phyloP scores from a whole-genome alignment of 2,113 vertebrate genomes.

The Ascaphus truei region DNA sequence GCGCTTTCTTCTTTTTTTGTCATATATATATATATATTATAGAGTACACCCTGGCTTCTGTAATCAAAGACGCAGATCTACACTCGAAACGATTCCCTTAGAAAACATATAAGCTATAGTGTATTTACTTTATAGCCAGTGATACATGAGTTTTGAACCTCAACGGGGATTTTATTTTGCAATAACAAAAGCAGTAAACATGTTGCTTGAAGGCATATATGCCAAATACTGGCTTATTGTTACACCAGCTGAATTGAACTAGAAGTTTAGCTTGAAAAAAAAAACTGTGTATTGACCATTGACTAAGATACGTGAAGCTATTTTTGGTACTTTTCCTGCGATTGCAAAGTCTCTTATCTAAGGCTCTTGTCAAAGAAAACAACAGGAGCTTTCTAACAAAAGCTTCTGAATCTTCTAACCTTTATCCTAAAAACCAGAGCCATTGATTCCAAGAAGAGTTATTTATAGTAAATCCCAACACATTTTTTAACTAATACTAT shows the following conservation, averaged over 20 bases:
- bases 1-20: too few relatives aligned
- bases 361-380: constrained; percentile 22
- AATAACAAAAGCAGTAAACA: too few relatives aligned
- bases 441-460: constrained; percentile 31
- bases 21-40: too few relatives aligned
- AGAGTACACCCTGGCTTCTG: too few relatives aligned
- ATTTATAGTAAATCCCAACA: constrained; percentile 24
- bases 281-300: constrained; percentile 10
- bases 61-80: too few relatives aligned
- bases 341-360: constrained; percentile 15
- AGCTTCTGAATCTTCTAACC: constrained; percentile 22
- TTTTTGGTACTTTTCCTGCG: constrained; percentile 13
- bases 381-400: constrained; percentile 30
- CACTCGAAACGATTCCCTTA: too few relatives aligned
- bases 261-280: background rate
- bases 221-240: background rate
- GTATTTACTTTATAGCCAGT: too few relatives aligned
- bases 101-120: too few relatives aligned
- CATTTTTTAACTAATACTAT: constrained; percentile 3
- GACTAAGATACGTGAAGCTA: constrained; percentile 1
- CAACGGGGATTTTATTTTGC: background rate
- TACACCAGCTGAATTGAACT: background rate
- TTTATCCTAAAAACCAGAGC: constrained; percentile 30
- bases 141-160: background rate
- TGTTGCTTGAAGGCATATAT: background rate